phyloP scores from a whole-genome alignment of 2,888 invertebrate genomes.

The Temnothorax ravouxi region DNA sequence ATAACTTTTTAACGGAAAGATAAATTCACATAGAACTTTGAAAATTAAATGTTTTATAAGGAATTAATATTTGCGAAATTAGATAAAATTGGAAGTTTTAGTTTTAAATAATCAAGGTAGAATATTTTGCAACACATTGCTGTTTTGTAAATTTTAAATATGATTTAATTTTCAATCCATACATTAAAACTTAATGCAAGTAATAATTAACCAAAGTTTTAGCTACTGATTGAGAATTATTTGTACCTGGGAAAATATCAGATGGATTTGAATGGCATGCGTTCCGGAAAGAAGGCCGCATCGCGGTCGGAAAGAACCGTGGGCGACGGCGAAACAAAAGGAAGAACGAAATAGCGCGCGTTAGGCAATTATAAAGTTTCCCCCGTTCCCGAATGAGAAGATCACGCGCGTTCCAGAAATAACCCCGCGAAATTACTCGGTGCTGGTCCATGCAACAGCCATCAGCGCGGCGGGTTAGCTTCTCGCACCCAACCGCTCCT shows the following conservation, averaged over 20 bases:
- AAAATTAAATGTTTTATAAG: not conserved
- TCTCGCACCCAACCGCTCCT: not conserved
- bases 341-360: slow-evolving; percentile 19
- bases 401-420: slow-evolving; percentile 51
- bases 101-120: not conserved
- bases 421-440: slow-evolving; percentile 64
- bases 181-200: not conserved
- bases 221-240: not conserved
- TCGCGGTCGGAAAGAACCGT: not conserved
- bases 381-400: slow-evolving; percentile 60
- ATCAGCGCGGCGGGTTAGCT: slow-evolving; percentile 22
- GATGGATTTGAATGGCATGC: not conserved
- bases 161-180: not conserved
- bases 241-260: not conserved
- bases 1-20: not conserved
- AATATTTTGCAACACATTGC: not conserved
- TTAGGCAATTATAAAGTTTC: slow-evolving; percentile 67
- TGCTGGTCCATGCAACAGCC: slow-evolving; percentile 42
- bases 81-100: not conserved
- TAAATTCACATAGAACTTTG: not conserved
- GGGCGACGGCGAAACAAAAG: not conserved
- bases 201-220: slow-evolving; percentile 4
- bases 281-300: not conserved
- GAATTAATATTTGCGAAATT: not conserved
- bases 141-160: not conserved